Evolutionary conservation across 1,140 invertebrate genomes (phyloP), one percentile per base, ranked within the genome.

Genomic region (Cydia amplana): DNA sequence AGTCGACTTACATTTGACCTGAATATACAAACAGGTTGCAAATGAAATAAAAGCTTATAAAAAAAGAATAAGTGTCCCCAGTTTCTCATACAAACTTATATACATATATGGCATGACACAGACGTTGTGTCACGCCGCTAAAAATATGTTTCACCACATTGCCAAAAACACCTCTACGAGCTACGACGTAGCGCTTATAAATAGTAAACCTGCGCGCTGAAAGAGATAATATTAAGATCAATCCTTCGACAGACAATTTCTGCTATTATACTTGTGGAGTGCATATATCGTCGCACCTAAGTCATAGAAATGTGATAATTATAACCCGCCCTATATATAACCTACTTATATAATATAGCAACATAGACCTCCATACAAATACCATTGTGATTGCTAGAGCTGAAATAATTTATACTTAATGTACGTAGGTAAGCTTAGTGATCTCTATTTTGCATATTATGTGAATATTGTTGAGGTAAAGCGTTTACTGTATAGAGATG

Each of bases 361-460:
- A 70, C 10, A 70, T 70, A 70, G 28, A 18, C n/a, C 65, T 10
- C 32, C 32, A 70, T 70, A 36, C n/a, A 70, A 43, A 70, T 70
- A 36, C 9, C 9, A 70, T 40, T 70, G 65, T 70, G 65, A 70
- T 70, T 70, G 32, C 65, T 70, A 70, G 65, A 70, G 65, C 65
- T 70, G 65, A 40, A 40, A 32, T 32, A 70, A 70, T 36, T 70
- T 43, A 43, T 70, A 70, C 65, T 36, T 70, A 70, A 32, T 36
- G 16, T 70, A 70, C 65, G 18, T 60, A 43, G n/a, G 14, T 70
- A 70, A 36, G 65, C 65, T 70, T 70, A 70, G 28, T 70, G 32
- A 70, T 40, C 65, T 70, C 65, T 70, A 70, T 70, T 70, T 70
- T 70, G 65, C 65, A 36, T 70, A 70, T 36, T 65, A 40, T 18